These are phyloP conservation scores for Drosophila tripunctata DNA, from an alignment of 2,888 invertebrate genomes.

Conservation along the genomic window DNA sequence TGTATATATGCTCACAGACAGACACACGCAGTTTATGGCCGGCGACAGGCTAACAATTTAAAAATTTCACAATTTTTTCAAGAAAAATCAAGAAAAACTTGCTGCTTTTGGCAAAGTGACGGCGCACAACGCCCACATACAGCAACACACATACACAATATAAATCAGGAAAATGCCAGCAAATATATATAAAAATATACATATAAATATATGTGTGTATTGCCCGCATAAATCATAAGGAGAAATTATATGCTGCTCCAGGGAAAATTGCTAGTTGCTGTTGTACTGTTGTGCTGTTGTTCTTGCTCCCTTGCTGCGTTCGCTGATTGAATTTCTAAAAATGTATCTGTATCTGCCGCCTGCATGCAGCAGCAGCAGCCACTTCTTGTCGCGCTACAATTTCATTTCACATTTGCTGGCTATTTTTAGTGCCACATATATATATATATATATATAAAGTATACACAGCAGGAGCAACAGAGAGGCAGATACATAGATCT, in stretches of 20 bases:
- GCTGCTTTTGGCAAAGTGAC: slow-evolving; percentile 12
- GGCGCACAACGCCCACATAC: slow-evolving; percentile 36
- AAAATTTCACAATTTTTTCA: slow-evolving; percentile 39
- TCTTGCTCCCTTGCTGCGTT: slow-evolving; percentile 53
- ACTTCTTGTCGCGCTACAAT: slow-evolving; percentile 67
- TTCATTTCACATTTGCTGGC: slow-evolving; percentile 68
- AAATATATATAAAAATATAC: background rate
- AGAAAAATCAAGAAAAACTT: slow-evolving; percentile 42
- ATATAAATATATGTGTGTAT: slow-evolving; percentile 6
- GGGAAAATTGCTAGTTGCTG: slow-evolving; percentile 16
- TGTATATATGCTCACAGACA: slow-evolving; percentile 8
- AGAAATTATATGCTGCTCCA: slow-evolving; percentile 45
- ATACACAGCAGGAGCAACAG: slow-evolving; percentile 27
- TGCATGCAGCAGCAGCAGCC: slow-evolving; percentile 55
- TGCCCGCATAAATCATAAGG: slow-evolving; percentile 67
- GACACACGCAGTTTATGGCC: slow-evolving; percentile 46
- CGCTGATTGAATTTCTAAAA: slow-evolving; percentile 72
- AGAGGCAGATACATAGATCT: slow-evolving; percentile 15
- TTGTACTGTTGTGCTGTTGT: background rate
- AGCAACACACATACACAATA: slow-evolving; percentile 34
- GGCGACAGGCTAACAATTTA: slow-evolving; percentile 74
- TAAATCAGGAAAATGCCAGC: slow-evolving; percentile 42
- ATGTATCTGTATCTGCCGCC: slow-evolving; percentile 56
- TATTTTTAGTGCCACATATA: slow-evolving; percentile 65
- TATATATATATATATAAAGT: slow-evolving; percentile 31